Conservation (phyloP, 2,888 invertebrate species). For the Oligia fasciuncula region DNA sequence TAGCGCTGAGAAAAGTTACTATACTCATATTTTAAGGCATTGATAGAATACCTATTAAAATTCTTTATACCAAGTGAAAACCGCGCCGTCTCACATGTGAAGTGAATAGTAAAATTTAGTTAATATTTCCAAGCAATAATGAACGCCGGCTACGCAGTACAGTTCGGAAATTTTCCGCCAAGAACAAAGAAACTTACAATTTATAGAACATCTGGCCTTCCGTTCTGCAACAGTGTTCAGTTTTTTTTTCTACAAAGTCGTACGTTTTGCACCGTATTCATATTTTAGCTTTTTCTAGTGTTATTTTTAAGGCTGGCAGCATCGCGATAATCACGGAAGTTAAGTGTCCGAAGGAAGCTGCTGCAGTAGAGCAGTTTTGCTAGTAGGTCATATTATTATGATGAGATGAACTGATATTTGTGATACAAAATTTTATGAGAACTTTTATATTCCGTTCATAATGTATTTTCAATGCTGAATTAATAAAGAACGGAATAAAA, state of each 20-base stretch:
- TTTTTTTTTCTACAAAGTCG: slow-evolving; percentile 51
- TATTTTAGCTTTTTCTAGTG: slow-evolving; percentile 48
- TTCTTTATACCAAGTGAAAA: slow-evolving; percentile 20
- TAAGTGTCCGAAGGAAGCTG: slow-evolving; percentile 30
- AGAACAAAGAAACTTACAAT: slow-evolving; percentile 66
- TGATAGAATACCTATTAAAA: slow-evolving; percentile 13
- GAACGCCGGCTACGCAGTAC: slow-evolving; percentile 57
- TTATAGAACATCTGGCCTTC: slow-evolving; percentile 64
- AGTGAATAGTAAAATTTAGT: slow-evolving; percentile 63
- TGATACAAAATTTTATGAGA: slow-evolving; percentile 11
- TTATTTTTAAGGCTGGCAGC: slow-evolving; percentile 54
- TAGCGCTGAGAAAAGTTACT: background rate
- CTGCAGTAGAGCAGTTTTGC: slow-evolving; percentile 31
- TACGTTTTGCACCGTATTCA: slow-evolving; percentile 48
- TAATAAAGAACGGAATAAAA: background rate
- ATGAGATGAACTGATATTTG: slow-evolving; percentile 27
- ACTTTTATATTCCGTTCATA: background rate
- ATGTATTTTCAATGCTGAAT: background rate
- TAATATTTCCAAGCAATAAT: slow-evolving; percentile 66
- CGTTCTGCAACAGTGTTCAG: slow-evolving; percentile 46
- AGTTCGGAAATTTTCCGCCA: slow-evolving; percentile 60
- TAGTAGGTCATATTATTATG: slow-evolving; percentile 45
- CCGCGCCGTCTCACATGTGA: slow-evolving; percentile 41
- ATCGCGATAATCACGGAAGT: slow-evolving; percentile 61
- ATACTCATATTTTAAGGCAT: background rate